A percentile compares a stretch with the other conserved stretches of the same genome.
Evolutionary conservation across 2,797 vertebrate genomes (phyloP).

Genomic region (Bradypodion ventrale): DNA sequence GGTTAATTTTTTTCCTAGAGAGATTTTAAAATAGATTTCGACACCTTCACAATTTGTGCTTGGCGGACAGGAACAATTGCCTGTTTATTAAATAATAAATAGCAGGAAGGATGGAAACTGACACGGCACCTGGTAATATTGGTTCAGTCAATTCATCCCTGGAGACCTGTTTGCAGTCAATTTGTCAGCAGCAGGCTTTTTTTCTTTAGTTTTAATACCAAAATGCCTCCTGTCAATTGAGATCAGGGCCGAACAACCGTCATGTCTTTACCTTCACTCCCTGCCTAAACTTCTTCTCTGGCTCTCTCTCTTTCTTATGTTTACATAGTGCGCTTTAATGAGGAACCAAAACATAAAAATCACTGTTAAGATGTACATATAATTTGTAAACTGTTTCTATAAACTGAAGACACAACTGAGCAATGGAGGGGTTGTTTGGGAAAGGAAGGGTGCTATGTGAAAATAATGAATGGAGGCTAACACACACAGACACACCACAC

Average conservation of each 20-base stretch:
- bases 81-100: conserved; percentile 50
- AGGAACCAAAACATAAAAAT: conserved; percentile 19
- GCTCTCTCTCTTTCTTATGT: not conserved
- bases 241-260: conserved; percentile 6
- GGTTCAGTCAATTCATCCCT: conserved; percentile 34
- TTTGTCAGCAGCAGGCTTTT: conserved; percentile 35
- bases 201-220: conserved; percentile 39
- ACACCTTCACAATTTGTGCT: conserved; percentile 43
- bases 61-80: conserved; percentile 29
- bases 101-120: conserved; percentile 31
- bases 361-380: not conserved
- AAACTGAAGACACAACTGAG: not conserved
- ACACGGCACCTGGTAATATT: conserved; percentile 37
- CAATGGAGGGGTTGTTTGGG: too few relatives aligned
- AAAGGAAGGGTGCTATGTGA: not conserved
- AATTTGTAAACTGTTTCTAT: not conserved
- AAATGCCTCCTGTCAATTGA: conserved; percentile 40
- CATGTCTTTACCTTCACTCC: not conserved
- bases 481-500: not conserved
- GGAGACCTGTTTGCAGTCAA: conserved; percentile 44
- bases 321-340: conserved; percentile 10
- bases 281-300: not conserved
- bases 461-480: not conserved
- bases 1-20: conserved; percentile 13
- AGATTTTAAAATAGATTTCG: conserved; percentile 37